Percentiles rank a stretch among this genome's conserved stretches.
These are phyloP conservation scores for Irena cyanogastra DNA, from an alignment of 2,113 vertebrate species.

Conservation along the genomic window DNA sequence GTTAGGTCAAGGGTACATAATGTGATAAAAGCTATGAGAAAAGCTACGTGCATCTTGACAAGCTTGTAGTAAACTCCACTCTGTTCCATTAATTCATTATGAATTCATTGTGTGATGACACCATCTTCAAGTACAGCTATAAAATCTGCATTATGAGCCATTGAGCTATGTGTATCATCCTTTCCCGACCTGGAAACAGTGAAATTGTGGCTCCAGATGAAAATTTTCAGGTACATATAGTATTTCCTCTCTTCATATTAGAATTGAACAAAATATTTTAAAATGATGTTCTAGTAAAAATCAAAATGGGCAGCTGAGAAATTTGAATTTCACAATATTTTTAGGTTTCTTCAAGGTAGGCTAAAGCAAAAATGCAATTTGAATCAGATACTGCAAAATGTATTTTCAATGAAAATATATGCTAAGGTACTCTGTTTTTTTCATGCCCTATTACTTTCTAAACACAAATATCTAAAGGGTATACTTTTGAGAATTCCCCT, in stretches of 20 bases:
- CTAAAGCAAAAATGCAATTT: background rate
- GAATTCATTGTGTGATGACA: constrained; percentile 74
- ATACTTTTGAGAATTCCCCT: background rate
- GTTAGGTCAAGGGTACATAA: background rate
- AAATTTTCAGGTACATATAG: background rate
- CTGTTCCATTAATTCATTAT: constrained; percentile 78
- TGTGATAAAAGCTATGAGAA: background rate
- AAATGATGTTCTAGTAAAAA: background rate
- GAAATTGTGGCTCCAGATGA: background rate
- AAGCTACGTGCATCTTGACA: constrained; percentile 76
- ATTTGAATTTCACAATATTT: background rate
- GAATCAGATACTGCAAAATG: background rate
- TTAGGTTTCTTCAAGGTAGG: background rate
- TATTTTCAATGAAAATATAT: background rate
- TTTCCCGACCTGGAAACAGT: constrained; percentile 69
- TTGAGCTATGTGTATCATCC: background rate
- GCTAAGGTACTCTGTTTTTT: background rate
- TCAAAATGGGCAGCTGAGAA: background rate
- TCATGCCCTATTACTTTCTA: background rate
- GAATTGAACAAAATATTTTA: background rate
- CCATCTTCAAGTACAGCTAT: constrained; percentile 80
- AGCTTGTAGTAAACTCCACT: constrained; percentile 80
- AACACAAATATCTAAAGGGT: background rate
- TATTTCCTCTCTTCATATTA: background rate
- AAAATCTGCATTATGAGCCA: constrained; percentile 75